These are phyloP conservation scores for Platyura marginata DNA, from an alignment of 1,140 invertebrate species.

Conservation along the genomic window DNA sequence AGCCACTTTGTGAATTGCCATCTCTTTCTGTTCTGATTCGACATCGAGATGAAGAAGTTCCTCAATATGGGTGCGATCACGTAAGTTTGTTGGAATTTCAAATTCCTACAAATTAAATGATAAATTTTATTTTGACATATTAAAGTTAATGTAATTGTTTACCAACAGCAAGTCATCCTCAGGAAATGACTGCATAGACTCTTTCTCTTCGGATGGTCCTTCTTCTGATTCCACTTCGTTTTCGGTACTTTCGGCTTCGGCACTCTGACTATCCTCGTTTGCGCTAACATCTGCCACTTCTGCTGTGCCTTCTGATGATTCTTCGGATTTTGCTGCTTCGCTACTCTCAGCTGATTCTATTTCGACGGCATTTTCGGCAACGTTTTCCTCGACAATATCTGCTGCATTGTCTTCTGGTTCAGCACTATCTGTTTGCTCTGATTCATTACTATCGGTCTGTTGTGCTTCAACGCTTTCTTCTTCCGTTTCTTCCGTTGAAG, in stretches of 20 bases:
- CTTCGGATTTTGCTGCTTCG: constrained; percentile 3
- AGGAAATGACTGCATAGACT: constrained; percentile 16
- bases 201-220: constrained; percentile 12
- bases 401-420: background rate
- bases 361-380: background rate
- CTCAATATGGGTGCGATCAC: constrained; percentile 61
- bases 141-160: constrained; percentile 4
- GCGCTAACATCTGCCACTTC: constrained; percentile 7
- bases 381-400: background rate
- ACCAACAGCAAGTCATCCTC: constrained; percentile 40
- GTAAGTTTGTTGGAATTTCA: constrained; percentile 53
- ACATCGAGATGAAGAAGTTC: constrained; percentile 63
- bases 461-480: background rate
- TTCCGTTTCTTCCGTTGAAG: background rate
- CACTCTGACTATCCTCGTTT: constrained; percentile 11
- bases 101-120: constrained; percentile 30
- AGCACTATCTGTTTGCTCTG: background rate
- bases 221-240: background rate
- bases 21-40: constrained; percentile 49
- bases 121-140: constrained; percentile 1
- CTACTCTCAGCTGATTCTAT: background rate
- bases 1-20: constrained; percentile 49
- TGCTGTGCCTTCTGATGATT: constrained; percentile 7
- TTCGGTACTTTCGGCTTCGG: constrained; percentile 18
- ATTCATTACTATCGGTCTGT: background rate